Percentiles rank a stretch among this genome's conserved stretches.
Evolutionary conservation across 2,888 invertebrate species (phyloP).

Genomic region (Pollenia amentaria): DNA sequence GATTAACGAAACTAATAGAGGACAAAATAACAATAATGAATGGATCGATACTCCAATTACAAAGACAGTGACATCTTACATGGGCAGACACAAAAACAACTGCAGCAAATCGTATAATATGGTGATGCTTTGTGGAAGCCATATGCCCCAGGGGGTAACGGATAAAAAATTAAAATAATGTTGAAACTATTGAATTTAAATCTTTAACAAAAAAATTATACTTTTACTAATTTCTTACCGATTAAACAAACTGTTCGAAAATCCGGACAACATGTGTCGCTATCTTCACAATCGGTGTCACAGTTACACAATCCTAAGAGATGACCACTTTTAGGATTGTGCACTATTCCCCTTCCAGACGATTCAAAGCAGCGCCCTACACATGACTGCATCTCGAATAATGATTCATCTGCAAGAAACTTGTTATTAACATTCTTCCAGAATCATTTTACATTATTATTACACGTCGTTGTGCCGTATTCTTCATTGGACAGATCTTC

Average conservation of each 20-base stretch:
- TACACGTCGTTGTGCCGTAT: conserved; percentile 68
- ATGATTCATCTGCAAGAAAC: conserved; percentile 72
- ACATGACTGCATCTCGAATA: conserved; percentile 85
- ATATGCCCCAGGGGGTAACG: no score
- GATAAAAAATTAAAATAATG: no score
- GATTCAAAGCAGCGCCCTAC: conserved; percentile 85
- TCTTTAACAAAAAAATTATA: background rate
- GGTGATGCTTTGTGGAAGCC: no score
- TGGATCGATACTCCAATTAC: no score
- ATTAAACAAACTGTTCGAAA: conserved; percentile 86
- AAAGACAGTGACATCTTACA: no score
- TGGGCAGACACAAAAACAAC: no score
- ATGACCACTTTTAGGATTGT: conserved; percentile 65
- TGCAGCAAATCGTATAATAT: no score
- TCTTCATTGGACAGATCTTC: conserved; percentile 69
- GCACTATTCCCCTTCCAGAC: conserved; percentile 62
- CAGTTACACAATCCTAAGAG: conserved; percentile 86
- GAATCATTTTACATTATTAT: background rate
- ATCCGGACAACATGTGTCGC: conserved; percentile 88
- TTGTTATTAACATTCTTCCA: background rate
- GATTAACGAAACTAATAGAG: no score
- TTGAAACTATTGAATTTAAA: no score
- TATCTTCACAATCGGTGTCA: conserved; percentile 85
- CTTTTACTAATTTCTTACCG: conserved; percentile 64
- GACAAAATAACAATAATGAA: no score